phyloP scores from a whole-genome alignment of 1,140 invertebrate genomes.

The Achatina immaculata region DNA sequence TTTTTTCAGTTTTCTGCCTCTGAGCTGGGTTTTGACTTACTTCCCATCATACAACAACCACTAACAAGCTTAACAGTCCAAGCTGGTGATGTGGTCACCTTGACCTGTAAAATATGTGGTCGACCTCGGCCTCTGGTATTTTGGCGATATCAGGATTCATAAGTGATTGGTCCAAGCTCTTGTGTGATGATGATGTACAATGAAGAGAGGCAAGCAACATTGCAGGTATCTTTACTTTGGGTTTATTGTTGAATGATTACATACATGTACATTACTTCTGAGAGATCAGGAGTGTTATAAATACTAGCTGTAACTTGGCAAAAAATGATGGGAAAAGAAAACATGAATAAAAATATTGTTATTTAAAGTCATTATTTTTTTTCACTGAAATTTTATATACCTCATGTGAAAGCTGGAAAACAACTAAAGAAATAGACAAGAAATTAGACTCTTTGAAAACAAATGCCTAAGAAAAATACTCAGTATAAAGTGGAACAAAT shows the following conservation, averaged over 20 bases:
- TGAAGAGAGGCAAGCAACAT: conserved; percentile 59
- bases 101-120: conserved; percentile 69
- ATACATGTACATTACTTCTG: no score
- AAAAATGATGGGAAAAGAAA: no score
- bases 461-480: no score
- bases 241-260: no score
- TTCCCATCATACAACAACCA: conserved; percentile 62
- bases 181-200: conserved; percentile 56
- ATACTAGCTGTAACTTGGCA: no score
- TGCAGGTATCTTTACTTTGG: conserved; percentile 50
- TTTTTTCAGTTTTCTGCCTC: conserved; percentile 36
- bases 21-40: conserved; percentile 64
- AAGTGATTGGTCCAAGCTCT: conserved; percentile 47
- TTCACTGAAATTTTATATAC: no score
- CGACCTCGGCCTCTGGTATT: conserved; percentile 63
- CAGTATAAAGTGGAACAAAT: no score
- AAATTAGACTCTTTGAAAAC: no score
- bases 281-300: background rate
- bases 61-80: conserved; percentile 67
- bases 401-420: no score
- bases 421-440: no score
- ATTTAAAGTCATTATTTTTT: no score
- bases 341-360: no score
- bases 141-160: conserved; percentile 60
- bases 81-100: conserved; percentile 66